Conservation (phyloP, 1,140 invertebrate genomes). For the Philotrypesis tridentata region DNA sequence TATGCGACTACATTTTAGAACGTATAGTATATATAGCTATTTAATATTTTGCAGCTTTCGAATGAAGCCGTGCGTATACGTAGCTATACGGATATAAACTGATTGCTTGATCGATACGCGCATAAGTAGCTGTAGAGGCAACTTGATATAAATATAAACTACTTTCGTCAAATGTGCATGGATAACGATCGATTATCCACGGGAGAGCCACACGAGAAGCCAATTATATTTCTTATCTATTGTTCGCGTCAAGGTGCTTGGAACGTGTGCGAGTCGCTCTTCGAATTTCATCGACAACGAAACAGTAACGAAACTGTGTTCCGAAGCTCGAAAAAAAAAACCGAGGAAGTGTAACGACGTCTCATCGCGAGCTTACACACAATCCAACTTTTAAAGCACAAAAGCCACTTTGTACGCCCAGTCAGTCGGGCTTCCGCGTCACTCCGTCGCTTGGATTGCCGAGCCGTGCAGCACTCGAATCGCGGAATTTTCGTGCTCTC, state of each 20-base stretch:
- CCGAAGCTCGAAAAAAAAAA: not conserved
- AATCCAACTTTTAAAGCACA: not conserved
- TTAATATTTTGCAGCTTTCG: not conserved
- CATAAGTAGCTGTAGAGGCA: no score
- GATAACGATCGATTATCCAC: no score
- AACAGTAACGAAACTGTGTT: not conserved
- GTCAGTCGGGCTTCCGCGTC: not conserved
- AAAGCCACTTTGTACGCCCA: not conserved
- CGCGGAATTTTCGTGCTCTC: constrained; percentile 27
- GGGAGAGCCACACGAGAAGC: no score
- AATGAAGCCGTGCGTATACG: no score
- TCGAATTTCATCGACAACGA: no score
- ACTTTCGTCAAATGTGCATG: no score
- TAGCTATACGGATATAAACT: not conserved
- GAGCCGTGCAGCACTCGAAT: not conserved
- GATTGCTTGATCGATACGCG: not conserved
- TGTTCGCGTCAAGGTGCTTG: not conserved
- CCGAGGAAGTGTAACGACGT: not conserved
- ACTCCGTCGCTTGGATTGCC: not conserved
- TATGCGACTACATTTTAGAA: not conserved
- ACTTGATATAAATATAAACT: no score
- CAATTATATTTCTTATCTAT: not conserved
- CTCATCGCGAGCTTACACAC: not conserved
- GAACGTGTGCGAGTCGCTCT: no score
- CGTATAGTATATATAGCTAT: not conserved